These are phyloP conservation scores for Phrynocephalus vlangalii DNA, from an alignment of 2,797 vertebrate genomes.

Conservation along the genomic window DNA sequence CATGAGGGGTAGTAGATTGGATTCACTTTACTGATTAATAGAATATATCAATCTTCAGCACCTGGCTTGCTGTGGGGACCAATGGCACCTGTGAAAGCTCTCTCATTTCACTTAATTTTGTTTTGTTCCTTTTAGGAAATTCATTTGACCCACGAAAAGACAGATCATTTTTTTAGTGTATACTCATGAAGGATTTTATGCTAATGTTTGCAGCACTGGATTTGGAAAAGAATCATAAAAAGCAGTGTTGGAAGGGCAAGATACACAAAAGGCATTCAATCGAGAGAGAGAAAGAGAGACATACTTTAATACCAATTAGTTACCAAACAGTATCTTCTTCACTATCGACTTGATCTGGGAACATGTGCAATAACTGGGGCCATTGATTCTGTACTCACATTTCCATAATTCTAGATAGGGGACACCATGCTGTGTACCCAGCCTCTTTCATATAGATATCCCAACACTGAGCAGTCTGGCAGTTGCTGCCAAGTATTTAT, in stretches of 20 bases:
- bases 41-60: slow-evolving; percentile 23
- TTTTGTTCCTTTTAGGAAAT: neutral
- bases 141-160: slow-evolving; percentile 2
- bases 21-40: slow-evolving; percentile 32
- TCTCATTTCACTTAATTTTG: slow-evolving; percentile 33
- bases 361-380: neutral
- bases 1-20: slow-evolving; percentile 24
- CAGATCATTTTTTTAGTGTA: neutral
- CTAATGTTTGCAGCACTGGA: neutral
- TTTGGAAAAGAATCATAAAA: neutral
- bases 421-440: neutral
- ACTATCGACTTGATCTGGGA: neutral
- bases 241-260: neutral
- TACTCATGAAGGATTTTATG: neutral
- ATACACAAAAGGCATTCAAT: neutral
- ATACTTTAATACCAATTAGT: neutral
- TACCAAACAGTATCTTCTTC: neutral
- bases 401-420: neutral
- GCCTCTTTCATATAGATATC: too few species aligned
- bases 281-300: neutral
- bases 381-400: neutral
- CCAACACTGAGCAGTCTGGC: neutral
- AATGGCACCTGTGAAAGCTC: neutral
- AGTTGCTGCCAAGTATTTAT: neutral
- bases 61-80: neutral